Conservation (phyloP, 2,888 invertebrate genomes). For the Thumatha senex region DNA sequence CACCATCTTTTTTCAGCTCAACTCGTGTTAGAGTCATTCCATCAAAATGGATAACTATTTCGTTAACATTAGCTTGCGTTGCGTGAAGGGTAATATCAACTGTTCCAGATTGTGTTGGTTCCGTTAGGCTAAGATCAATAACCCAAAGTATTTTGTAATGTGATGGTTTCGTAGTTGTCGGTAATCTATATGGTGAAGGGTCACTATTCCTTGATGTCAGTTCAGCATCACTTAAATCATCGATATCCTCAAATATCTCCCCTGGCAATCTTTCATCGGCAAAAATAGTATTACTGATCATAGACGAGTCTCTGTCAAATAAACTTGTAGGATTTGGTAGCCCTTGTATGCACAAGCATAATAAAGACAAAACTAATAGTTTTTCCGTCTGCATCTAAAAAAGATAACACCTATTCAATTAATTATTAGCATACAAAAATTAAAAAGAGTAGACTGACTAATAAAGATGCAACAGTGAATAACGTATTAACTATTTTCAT, state of each 20-base stretch:
- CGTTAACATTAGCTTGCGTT: constrained; percentile 2
- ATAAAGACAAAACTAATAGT: not conserved
- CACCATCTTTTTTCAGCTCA: not conserved
- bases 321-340: not conserved
- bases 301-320: not conserved
- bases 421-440: too few relatives aligned
- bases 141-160: not conserved
- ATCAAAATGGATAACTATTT: constrained; percentile 6
- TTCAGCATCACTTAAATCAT: not conserved
- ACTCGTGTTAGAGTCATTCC: not conserved
- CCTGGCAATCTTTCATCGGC: constrained; percentile 1
- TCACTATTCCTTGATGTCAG: not conserved
- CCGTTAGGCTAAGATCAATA: not conserved
- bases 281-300: not conserved
- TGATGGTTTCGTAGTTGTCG: not conserved
- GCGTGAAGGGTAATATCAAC: constrained; percentile 3
- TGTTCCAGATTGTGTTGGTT: constrained; percentile 2
- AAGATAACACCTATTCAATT: not conserved
- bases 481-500: too few relatives aligned
- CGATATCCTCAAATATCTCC: constrained; percentile 1
- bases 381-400: not conserved
- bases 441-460: too few relatives aligned
- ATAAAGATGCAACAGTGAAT: too few relatives aligned
- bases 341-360: not conserved
- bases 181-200: not conserved